These are phyloP conservation scores for Lycia hirtaria DNA, from an alignment of 2,888 invertebrate species.

Conservation along the genomic window DNA sequence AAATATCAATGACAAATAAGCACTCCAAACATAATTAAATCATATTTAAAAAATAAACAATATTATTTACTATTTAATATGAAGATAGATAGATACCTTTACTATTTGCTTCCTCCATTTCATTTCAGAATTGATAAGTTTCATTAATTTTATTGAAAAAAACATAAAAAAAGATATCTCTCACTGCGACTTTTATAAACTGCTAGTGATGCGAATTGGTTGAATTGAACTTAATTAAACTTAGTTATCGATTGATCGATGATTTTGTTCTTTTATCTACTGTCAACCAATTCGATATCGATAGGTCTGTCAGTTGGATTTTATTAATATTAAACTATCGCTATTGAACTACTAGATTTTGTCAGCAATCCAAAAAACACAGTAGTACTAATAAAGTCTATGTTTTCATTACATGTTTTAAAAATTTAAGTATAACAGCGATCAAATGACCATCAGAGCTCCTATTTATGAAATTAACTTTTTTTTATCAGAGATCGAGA, in stretches of 20 bases:
- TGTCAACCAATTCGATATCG: not conserved
- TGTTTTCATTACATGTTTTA: too few relatives aligned
- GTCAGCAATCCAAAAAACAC: too few relatives aligned
- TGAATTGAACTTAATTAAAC: not conserved
- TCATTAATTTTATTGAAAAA: constrained; percentile 47
- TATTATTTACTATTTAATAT: not conserved
- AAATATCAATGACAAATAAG: constrained; percentile 61
- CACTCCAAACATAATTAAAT: constrained; percentile 54
- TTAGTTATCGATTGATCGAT: not conserved
- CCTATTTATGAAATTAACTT: too few relatives aligned
- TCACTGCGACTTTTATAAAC: constrained; percentile 47
- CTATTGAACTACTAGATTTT: too few relatives aligned
- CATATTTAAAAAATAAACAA: constrained; percentile 8
- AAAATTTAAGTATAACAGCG: too few relatives aligned
- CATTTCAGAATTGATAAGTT: constrained; percentile 62
- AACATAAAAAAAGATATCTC: constrained; percentile 46
- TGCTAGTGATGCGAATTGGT: constrained; percentile 24
- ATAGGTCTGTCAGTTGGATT: too few relatives aligned
- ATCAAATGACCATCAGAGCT: too few relatives aligned
- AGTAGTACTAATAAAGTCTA: too few relatives aligned
- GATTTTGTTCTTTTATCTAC: not conserved
- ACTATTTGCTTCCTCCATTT: constrained; percentile 72
- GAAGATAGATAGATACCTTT: constrained; percentile 65
- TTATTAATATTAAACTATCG: too few relatives aligned
- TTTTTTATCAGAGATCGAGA: too few relatives aligned